Base-by-base conservation (phyloP, 2,113 vertebrate species). In the Sebastes schlegelii region DNA sequence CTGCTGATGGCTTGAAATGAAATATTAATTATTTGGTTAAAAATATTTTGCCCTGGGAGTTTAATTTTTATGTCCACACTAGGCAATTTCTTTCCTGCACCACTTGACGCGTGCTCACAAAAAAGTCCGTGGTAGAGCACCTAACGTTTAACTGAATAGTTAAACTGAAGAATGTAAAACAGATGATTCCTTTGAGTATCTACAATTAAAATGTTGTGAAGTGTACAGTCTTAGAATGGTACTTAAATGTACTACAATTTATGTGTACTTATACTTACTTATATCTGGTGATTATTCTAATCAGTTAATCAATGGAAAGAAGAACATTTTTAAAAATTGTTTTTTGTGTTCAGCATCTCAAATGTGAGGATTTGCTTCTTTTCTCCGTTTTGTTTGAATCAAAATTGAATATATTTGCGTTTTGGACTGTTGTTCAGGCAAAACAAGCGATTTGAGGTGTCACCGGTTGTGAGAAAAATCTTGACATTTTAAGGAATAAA, bases 11-110 rank as follows among this genome's bases (percentile, higher is more conserved):
- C 80, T 89, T 70, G 72, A 78, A 84, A 90, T 94, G 46, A 94
- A 94, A 93, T 89, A 92, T 94, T 86, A 86, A 94, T 92, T 87
- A 77, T 67, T 21, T 67, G 76, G 79, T 79, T 86, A 88, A 86
- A 83, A 89, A 89, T 77, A 74, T 77, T 90, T 87, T 80, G 73
- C 89, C 79, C 66, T 26, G 74, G 76, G 88, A 86, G 81, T 86
- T 92, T 79, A 69, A 88, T 92, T 87, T 34, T 85, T 76, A 83
- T 82, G 79, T 86, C 77, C 77, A 85, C 87, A 76, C 77, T 23
- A 43, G 79, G 77, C 79, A 84, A 72, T 90, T 91, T 76, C 69
- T 73, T 74, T 79, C 78, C 60, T 75, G 49, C 77, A 61, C 43
- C 26, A 19, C 60, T 89, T 58, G 54, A 72, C 74, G 55, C 2